Conservation (phyloP, 2,797 vertebrate species). For the Pogonophryne albipinna region DNA sequence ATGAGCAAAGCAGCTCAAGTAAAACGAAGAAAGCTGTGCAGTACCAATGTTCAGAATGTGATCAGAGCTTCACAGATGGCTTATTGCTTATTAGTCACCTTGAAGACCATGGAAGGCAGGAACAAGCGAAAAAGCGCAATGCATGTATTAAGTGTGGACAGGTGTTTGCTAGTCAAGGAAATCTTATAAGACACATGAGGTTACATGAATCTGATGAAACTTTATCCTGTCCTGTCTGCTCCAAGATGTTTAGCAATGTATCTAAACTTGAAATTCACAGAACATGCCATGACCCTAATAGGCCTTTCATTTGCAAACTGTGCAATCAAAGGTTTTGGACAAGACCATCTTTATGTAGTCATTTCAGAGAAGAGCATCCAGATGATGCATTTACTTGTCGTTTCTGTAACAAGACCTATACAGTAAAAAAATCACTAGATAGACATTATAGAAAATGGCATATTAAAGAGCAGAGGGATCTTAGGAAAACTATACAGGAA, state of each 20-base stretch:
- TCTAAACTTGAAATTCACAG: constrained; percentile 80
- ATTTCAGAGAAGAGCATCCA: constrained; percentile 73
- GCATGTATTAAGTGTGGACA: constrained; percentile 77
- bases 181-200: constrained; percentile 81
- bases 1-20: constrained; percentile 31
- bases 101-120: constrained; percentile 85
- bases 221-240: constrained; percentile 76
- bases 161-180: constrained; percentile 61
- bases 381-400: constrained; percentile 70
- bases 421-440: constrained; percentile 73
- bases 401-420: constrained; percentile 80
- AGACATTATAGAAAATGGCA: constrained; percentile 81
- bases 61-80: constrained; percentile 86
- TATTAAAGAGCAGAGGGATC: constrained; percentile 40
- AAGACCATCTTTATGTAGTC: constrained; percentile 69
- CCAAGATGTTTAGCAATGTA: constrained; percentile 50
- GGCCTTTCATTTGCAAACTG: constrained; percentile 75
- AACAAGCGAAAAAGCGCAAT: constrained; percentile 74
- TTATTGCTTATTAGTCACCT: constrained; percentile 88
- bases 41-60: constrained; percentile 89
- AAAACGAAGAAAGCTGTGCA: constrained; percentile 70
- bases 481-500: constrained; percentile 26
- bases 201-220: constrained; percentile 58
- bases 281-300: constrained; percentile 74
- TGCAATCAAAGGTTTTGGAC: constrained; percentile 79